Evolutionary conservation across 2,113 vertebrate genomes (phyloP).

Genomic region (Nettapus auritus): DNA sequence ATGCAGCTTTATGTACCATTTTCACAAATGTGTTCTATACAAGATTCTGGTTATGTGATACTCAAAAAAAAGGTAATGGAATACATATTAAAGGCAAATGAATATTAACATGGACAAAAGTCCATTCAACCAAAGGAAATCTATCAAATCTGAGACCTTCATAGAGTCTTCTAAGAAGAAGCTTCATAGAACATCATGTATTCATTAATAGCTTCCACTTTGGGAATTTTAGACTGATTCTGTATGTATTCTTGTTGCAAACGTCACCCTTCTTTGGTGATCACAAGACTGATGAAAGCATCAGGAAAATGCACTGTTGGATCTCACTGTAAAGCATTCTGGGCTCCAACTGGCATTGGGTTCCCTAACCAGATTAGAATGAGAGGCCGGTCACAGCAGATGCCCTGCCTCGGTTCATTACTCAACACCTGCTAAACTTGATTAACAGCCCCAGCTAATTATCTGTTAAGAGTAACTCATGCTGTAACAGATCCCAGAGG

Average conservation of each 20-base stretch:
- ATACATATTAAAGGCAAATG: constrained; percentile 15
- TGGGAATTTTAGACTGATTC: constrained; percentile 14
- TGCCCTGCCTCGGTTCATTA: constrained; percentile 80
- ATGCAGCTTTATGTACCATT: neutral
- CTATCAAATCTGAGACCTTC: neutral
- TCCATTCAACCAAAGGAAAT: neutral
- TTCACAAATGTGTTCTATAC: neutral
- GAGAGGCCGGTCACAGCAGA: constrained; percentile 74
- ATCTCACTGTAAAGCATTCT: constrained; percentile 23
- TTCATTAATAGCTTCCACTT: constrained; percentile 30
- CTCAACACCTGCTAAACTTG: constrained; percentile 81
- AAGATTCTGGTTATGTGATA: neutral
- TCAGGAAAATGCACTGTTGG: constrained; percentile 11
- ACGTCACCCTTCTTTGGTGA: constrained; percentile 45
- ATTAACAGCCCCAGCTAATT: constrained; percentile 79
- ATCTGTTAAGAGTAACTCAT: constrained; percentile 74
- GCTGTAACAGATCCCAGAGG: constrained; percentile 72
- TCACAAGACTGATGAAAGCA: constrained; percentile 47
- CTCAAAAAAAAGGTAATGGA: neutral
- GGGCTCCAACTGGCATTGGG: constrained; percentile 28
- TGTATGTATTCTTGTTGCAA: constrained; percentile 15
- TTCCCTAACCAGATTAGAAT: constrained; percentile 69
- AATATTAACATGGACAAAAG: neutral
- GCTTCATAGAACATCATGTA: neutral
- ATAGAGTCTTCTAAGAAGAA: neutral